These are phyloP conservation scores for Oreocharis arfaki DNA, from an alignment of 2,113 vertebrate species.

Conservation along the genomic window DNA sequence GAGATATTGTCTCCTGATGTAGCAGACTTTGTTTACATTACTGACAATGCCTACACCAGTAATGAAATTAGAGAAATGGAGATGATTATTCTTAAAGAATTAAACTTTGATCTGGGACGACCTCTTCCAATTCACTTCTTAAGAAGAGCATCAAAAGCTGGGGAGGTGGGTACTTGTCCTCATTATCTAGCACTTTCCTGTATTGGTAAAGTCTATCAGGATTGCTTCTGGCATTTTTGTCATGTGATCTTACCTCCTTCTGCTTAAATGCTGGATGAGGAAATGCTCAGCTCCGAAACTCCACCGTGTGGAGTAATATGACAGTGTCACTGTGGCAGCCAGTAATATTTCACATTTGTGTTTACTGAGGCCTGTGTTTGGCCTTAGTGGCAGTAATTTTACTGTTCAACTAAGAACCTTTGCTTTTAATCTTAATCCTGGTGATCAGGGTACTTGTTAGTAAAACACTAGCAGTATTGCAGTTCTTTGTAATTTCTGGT, in stretches of 20 bases:
- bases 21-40: slow-evolving; percentile 91
- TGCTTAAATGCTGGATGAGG: neutral
- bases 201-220: neutral
- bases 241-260: neutral
- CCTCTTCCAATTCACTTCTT: slow-evolving; percentile 92
- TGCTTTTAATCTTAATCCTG: neutral
- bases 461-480: neutral
- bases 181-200: neutral
- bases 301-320: neutral
- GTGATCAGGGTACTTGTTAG: neutral
- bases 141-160: slow-evolving; percentile 89
- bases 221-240: neutral
- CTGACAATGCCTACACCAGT: slow-evolving; percentile 84
- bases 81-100: slow-evolving; percentile 74
- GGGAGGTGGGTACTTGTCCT: slow-evolving; percentile 72
- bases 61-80: slow-evolving; percentile 90
- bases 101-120: slow-evolving; percentile 86
- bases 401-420: neutral
- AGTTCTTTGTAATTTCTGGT: neutral
- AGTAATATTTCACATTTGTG: accelerated
- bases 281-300: neutral
- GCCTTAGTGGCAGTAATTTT: neutral
- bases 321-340: neutral
- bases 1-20: slow-evolving; percentile 86
- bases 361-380: neutral